Evolutionary conservation across 2,888 invertebrate genomes (phyloP), one percentile per base, ranked within the genome.

Genomic region (Epsilonema sp.): DNA sequence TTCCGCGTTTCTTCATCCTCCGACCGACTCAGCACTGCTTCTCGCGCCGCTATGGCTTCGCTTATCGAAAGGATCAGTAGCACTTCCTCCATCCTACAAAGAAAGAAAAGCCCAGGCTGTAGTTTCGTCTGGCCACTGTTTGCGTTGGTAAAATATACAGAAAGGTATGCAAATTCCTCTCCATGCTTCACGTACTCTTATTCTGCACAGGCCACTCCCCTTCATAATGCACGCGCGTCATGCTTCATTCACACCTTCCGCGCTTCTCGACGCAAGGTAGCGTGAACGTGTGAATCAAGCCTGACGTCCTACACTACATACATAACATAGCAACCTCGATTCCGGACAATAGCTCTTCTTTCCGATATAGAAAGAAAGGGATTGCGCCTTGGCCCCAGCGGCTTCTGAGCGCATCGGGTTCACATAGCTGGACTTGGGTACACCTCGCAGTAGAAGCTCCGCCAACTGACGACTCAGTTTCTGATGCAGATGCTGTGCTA

Each of bases 21-120:
- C 55, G 83, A 82, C 67, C 90, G 83, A 55, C 87, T 89, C 39
- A 94, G 72, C 46, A 92, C 89, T 1, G 90, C 87, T 69, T 90
- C 86, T 45, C 86, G 75, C 36, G 83, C 86, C 45, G 89, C 90
- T 49, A 71, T 63, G 26, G 67, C 67, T 60, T 73, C 73, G 49
- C 70, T 69, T 46, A 94, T 82, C 51, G 89, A 72, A 46, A 94
- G 71, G 49, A 90, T 67, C 41, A 97, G 71, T 52, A 94, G 75
- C 37, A 82, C 79, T 70, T 94, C 94, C 70, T 97, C 94, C 66
- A 80, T 80, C 65, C 81, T 79, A 67, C n/a, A n/a, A n/a, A n/a
- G n/a, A n/a, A n/a, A n/a, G n/a, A n/a, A n/a, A n/a, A n/a, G n/a
- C n/a, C n/a, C n/a, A n/a, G n/a, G n/a, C n/a, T n/a, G n/a, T n/a